Conservation (phyloP, 2,797 vertebrate species). For the Tachyglossus aculeatus region DNA sequence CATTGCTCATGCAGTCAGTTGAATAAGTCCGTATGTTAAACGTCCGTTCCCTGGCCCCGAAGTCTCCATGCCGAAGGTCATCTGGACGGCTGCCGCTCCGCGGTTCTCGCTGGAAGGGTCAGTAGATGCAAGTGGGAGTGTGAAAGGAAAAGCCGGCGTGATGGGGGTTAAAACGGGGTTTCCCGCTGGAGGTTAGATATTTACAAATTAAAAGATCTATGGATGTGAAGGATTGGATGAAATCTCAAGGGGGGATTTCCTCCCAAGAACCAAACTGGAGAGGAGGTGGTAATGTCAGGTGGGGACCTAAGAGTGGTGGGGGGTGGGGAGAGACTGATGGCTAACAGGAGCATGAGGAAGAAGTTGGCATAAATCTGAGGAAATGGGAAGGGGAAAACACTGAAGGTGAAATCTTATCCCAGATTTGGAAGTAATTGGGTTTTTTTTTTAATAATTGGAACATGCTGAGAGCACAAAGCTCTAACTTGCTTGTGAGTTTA, state of each 20-base stretch:
- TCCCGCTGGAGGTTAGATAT: slow-evolving; percentile 36
- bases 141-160: neutral
- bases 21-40: slow-evolving; percentile 68
- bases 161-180: slow-evolving; percentile 52
- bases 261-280: no score
- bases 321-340: neutral
- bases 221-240: no score
- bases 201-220: slow-evolving; percentile 46
- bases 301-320: neutral
- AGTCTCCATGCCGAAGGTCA: slow-evolving; percentile 51
- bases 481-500: slow-evolving; percentile 56
- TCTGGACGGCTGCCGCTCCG: slow-evolving; percentile 49
- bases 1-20: slow-evolving; percentile 75
- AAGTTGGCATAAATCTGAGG: slow-evolving; percentile 41
- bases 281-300: no score
- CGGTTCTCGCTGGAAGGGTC: slow-evolving; percentile 50
- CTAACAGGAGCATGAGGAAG: neutral
- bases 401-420: neutral
- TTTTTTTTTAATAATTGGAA: slow-evolving; percentile 42
- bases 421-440: slow-evolving; percentile 34
- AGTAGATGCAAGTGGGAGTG: slow-evolving; percentile 61
- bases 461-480: slow-evolving; percentile 59
- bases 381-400: slow-evolving; percentile 38
- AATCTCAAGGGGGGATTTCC: no score
- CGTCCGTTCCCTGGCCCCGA: slow-evolving; percentile 45